Conservation (phyloP, 2,888 invertebrate species). For the Onthophagus sagittarius region DNA sequence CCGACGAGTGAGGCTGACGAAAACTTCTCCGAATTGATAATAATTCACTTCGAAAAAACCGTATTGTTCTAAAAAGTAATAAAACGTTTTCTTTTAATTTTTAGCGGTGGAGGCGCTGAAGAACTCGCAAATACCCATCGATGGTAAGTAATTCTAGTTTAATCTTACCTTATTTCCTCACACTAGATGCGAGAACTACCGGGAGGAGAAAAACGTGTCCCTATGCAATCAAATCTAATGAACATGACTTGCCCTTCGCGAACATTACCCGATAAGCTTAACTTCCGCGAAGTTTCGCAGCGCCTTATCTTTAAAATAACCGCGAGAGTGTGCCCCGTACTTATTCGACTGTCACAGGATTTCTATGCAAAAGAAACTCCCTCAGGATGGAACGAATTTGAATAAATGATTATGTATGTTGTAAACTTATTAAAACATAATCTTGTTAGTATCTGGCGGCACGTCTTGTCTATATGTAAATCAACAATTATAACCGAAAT, state of each 20-base stretch:
- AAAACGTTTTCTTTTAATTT: background rate
- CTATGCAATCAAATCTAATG: background rate
- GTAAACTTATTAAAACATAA: background rate
- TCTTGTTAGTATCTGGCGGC: background rate
- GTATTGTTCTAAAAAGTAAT: background rate
- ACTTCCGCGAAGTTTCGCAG: background rate
- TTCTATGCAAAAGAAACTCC: background rate
- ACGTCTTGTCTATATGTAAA: conserved; percentile 4
- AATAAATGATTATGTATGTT: background rate
- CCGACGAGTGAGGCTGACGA: background rate
- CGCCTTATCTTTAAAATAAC: background rate
- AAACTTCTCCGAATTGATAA: background rate
- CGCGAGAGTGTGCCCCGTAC: background rate
- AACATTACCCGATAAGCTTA: background rate
- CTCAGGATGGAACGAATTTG: background rate
- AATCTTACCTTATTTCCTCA: background rate
- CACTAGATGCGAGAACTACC: background rate
- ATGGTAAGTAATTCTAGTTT: background rate
- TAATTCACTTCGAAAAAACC: background rate
- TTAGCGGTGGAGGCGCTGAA: background rate
- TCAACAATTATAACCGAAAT: conserved; percentile 1
- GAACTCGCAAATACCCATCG: background rate
- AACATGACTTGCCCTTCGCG: background rate
- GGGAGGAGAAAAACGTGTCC: background rate
- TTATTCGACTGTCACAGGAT: background rate